These are phyloP conservation scores for Lateolabrax maculatus DNA, from an alignment of 2,797 vertebrate species.

Conservation along the genomic window DNA sequence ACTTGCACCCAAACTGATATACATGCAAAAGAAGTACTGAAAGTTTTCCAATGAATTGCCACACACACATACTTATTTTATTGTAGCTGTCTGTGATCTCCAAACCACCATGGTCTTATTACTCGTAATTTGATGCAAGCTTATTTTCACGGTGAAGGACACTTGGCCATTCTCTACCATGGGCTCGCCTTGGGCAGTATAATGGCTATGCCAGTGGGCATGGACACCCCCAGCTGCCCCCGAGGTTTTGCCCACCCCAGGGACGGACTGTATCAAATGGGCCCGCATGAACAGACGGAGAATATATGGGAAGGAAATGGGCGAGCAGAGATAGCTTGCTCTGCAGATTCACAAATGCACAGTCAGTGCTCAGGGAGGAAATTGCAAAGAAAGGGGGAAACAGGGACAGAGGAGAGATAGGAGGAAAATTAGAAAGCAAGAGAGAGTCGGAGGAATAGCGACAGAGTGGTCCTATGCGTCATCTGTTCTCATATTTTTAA, in stretches of 20 bases:
- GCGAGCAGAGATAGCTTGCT: slow-evolving; percentile 48
- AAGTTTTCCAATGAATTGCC: background rate
- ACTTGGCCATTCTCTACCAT: slow-evolving; percentile 44
- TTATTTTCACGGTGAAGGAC: slow-evolving; percentile 47
- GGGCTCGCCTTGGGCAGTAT: slow-evolving; percentile 51
- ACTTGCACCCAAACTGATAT: background rate
- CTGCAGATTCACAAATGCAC: slow-evolving; percentile 59
- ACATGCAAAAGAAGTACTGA: background rate
- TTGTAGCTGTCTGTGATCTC: background rate
- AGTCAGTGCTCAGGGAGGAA: slow-evolving; percentile 44
- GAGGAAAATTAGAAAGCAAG: slow-evolving; percentile 23
- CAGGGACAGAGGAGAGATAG: slow-evolving; percentile 19
- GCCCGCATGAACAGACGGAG: slow-evolving; percentile 57
- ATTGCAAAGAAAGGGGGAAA: slow-evolving; percentile 42
- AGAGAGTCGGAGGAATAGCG: slow-evolving; percentile 39
- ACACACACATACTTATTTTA: background rate
- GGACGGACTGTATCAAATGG: slow-evolving; percentile 58
- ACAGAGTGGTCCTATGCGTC: slow-evolving; percentile 37
- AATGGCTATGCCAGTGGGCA: slow-evolving; percentile 58
- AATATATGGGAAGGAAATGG: slow-evolving; percentile 55
- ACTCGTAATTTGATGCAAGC: slow-evolving; percentile 7
- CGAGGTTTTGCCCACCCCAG: slow-evolving; percentile 58
- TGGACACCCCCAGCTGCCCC: slow-evolving; percentile 59
- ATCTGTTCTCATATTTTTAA: slow-evolving; percentile 63
- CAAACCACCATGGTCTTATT: background rate